phyloP scores from a whole-genome alignment of 2,888 invertebrate genomes.

The Macrosoma leucophasiata region DNA sequence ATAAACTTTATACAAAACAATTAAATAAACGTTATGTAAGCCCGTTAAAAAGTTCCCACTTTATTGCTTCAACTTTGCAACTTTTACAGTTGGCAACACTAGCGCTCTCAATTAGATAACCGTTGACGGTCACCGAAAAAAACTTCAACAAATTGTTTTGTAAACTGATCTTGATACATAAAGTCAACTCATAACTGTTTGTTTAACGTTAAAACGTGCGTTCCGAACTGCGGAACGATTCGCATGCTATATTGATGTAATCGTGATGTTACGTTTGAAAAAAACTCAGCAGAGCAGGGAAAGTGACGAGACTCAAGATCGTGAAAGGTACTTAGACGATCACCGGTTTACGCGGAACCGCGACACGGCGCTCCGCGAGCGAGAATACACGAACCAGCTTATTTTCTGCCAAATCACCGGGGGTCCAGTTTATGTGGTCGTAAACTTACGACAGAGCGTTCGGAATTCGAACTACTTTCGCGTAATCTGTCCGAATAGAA shows the following conservation, averaged over 20 bases:
- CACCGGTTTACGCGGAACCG: conserved; percentile 47
- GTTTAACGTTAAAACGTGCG: too few relatives aligned
- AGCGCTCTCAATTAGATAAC: too few relatives aligned
- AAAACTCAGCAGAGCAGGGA: conserved; percentile 69
- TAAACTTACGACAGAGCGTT: conserved; percentile 66
- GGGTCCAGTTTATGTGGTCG: conserved; percentile 44
- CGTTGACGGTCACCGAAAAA: too few relatives aligned
- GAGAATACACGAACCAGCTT: conserved; percentile 22
- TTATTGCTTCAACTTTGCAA: too few relatives aligned
- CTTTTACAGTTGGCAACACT: too few relatives aligned
- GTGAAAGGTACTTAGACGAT: conserved; percentile 68
- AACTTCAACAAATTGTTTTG: too few relatives aligned
- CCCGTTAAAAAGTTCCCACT: too few relatives aligned
- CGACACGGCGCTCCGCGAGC: conserved; percentile 17
- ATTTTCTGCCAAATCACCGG: conserved; percentile 38
- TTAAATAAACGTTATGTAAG: too few relatives aligned
- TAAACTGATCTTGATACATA: too few relatives aligned
- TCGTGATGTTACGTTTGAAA: conserved; percentile 66
- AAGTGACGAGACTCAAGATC: conserved; percentile 69
- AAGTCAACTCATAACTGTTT: too few relatives aligned
- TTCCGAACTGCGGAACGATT: conserved; percentile 56
- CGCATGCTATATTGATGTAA: conserved; percentile 71
- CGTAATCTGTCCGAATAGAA: conserved; percentile 63
- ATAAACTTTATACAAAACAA: too few relatives aligned
- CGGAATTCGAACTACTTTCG: conserved; percentile 73